Evolutionary conservation across 64 coral and sea anemone genomes (phyloP), one percentile per base, ranked within the genome.

Genomic region (Montipora efflorescens): DNA sequence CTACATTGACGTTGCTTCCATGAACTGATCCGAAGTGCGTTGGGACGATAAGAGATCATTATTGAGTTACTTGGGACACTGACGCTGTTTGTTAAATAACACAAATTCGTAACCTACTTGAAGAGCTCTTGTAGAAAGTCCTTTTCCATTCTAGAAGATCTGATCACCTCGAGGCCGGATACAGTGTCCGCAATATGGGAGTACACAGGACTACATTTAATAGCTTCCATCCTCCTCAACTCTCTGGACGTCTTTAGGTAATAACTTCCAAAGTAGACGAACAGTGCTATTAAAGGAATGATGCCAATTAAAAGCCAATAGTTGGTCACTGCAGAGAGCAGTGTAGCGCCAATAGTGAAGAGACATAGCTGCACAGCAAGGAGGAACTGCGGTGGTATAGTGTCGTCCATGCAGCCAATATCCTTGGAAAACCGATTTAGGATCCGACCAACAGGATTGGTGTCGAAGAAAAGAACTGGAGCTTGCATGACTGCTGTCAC

Each of bases 391-490:
- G 82, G 47, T 0, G 93, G 93, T 5, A 95, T 22, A 2, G 64
- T 45, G 64, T 95, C 88, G 64, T 95, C 93, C 16, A 95, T 74
- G 45, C 76, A 77, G 7, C 88, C 88, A 46, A 91, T 58, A 47
- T 95, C 93, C 58, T 95, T 90, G 45, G 93, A 90, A 50, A 95
- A 95, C 1, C 88, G 88, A 48, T 95, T 95, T 2, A 95, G 57
- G 47, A 95, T 87, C 16, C 93, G 93, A 10, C 93, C 93, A 11
- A 48, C 81, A 8, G 93, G 81, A 36, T 91, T 95, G 2, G 88
- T 95, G 83, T 95, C 93, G 72, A 96, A 96, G 73, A 96, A 96
- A 14, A 79, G 48, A 55, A 96, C 49, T 48, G 70, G 80, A 46
- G 90, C 82, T 76, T 90, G 93, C 8, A 96, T 72, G 28, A 93